Evolutionary conservation across 2,113 vertebrate genomes (phyloP), one percentile per base, ranked within the genome.

Genomic region (Pseudorectes ferrugineus): DNA sequence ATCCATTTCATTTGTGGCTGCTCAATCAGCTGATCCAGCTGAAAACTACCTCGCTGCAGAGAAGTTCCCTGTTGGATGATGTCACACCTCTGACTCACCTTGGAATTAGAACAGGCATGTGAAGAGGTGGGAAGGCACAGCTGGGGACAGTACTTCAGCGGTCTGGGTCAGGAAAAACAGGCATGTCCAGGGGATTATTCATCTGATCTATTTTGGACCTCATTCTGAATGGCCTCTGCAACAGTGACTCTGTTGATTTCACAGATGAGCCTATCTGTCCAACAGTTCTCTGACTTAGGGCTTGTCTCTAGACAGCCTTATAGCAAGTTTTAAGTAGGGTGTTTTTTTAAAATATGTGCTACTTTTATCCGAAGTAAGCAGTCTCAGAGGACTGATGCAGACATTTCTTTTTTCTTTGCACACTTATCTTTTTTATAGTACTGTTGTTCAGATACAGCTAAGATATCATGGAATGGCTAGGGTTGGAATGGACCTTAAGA

Each of bases 61-160:
- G 77, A 49, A 70, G n/a, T 49, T 92, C 82, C 29, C 67, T 71
- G 59, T 54, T 80, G 85, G 72, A 51, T 92, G 85, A 40, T 46
- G 49, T 93, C 82, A 66, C 5, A 61, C 19, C 19, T 83, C 79
- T 95, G 94, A 92, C 82, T 92, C 95, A 93, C 85, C 90, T 93
- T 92, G 91, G 51, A 88, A 70, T 66, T 93, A 76, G 26, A 86
- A 76, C 24, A 38, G 52, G 46, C 67, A 67, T 94, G 63, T 46
- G 54, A 78, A 79, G 82, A 90, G 49, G 75, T 73, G 51, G 63
- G 42, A 83, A 88, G 88, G 75, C 51, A 83, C 0, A 0, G 12
- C 75, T 83, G 18, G n/a, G 58, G 63, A 63, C 75, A 83, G 33
- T 57, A 52, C 40, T 89, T 68, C 40, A 59, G 36, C 2, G 1